A percentile compares a stretch with the other conserved stretches of the same genome.
Conservation (phyloP, 2,113 vertebrate species). For the Apus apus region DNA sequence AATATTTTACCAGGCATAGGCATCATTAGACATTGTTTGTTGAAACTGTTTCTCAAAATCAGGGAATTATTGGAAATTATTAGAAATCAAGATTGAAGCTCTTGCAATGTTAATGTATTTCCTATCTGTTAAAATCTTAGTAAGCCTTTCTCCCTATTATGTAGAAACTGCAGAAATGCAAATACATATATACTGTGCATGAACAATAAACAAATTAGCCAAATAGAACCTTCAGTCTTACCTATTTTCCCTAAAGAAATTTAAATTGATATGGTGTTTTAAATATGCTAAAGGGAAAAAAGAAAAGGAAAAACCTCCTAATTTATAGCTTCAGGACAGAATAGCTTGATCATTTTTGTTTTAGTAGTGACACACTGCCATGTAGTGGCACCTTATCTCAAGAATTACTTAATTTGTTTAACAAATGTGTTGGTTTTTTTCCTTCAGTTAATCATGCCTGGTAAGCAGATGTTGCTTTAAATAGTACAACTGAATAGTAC, state of each 20-base stretch:
- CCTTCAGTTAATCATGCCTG: background rate
- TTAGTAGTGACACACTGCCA: background rate
- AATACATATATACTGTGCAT: background rate
- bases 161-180: background rate
- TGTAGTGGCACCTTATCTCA: background rate
- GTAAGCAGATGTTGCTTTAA: background rate
- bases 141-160: background rate
- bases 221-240: background rate
- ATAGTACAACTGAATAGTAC: background rate
- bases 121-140: background rate
- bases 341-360: background rate
- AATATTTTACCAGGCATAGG: background rate
- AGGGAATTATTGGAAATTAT: background rate
- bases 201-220: background rate
- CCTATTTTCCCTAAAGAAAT: background rate
- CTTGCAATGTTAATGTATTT: background rate
- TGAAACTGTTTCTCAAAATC: background rate
- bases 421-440: rapidly evolving
- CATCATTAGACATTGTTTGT: background rate
- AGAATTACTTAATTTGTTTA: background rate
- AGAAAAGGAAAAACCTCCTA: background rate
- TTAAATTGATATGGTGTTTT: background rate
- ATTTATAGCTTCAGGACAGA: background rate
- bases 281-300: background rate
- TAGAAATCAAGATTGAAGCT: background rate